Percentiles rank a stretch among this genome's conserved stretches.
Evolutionary conservation across 2,888 invertebrate genomes (phyloP).

Genomic region (Beris chalybata): DNA sequence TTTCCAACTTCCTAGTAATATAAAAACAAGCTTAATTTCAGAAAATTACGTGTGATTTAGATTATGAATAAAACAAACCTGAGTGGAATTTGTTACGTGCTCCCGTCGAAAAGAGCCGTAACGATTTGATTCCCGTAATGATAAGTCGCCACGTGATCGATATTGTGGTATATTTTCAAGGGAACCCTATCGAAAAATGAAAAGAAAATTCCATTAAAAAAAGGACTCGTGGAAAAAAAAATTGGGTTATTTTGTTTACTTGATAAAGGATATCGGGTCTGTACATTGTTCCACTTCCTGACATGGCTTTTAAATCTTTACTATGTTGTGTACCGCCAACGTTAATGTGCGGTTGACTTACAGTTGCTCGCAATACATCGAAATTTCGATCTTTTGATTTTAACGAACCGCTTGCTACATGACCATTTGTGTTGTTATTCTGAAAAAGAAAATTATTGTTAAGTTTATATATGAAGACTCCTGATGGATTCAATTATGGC

Average conservation of each 20-base stretch:
- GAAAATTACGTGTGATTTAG: background rate
- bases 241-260: constrained; percentile 58
- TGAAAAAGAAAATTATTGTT: constrained; percentile 30
- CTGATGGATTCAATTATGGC: too few species aligned
- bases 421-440: constrained; percentile 48
- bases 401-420: constrained; percentile 36
- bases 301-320: constrained; percentile 48
- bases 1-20: constrained; percentile 48
- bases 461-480: background rate
- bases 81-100: background rate
- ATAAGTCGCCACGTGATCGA: constrained; percentile 60
- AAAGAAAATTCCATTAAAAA: background rate
- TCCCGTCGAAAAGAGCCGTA: constrained; percentile 56
- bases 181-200: constrained; percentile 53
- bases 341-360: constrained; percentile 67
- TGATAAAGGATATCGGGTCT: constrained; percentile 88
- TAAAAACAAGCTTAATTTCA: constrained; percentile 40
- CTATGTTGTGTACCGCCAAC: constrained; percentile 36
- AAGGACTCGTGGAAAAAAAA: background rate
- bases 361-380: constrained; percentile 59
- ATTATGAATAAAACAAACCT: constrained; percentile 45
- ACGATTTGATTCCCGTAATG: constrained; percentile 49
- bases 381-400: constrained; percentile 40
- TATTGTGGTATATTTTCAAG: constrained; percentile 60
- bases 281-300: constrained; percentile 77